A percentile compares a stretch with the other conserved stretches of the same genome.
Evolutionary conservation across 2,888 invertebrate species (phyloP).

Genomic region (Idaea dimidiata): DNA sequence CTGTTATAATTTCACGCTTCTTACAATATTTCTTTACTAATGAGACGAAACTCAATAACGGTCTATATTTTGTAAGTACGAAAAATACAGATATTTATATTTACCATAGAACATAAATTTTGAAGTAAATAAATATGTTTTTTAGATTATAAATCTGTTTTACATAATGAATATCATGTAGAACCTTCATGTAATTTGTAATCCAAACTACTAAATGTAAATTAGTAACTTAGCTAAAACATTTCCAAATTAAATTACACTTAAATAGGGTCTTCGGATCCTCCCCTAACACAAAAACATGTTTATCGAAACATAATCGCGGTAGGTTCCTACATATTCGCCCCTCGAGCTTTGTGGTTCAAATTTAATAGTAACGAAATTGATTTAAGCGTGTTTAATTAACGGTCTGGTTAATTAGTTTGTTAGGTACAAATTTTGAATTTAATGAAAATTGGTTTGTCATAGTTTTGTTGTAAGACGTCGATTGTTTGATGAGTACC

Average conservation of each 20-base stretch:
- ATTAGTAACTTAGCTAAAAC: not conserved
- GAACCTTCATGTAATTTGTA: not conserved
- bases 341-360: conserved; percentile 15
- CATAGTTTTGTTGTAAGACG: not conserved
- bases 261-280: not conserved
- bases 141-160: too few species aligned
- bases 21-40: not conserved
- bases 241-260: not conserved
- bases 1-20: not conserved
- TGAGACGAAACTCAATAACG: not conserved
- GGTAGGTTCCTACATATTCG: not conserved
- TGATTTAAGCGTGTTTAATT: conserved; percentile 25
- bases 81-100: not conserved
- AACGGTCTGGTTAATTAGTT: conserved; percentile 22
- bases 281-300: not conserved
- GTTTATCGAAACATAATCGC: not conserved
- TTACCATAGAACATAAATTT: not conserved
- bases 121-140: too few species aligned
- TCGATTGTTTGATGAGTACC: not conserved
- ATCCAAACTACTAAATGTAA: not conserved
- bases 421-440: conserved; percentile 4
- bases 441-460: not conserved
- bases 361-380: conserved; percentile 25
- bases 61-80: not conserved
- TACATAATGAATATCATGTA: too few species aligned